phyloP scores from a whole-genome alignment of 2,113 vertebrate species.

The Campylomormyrus numenius region DNA sequence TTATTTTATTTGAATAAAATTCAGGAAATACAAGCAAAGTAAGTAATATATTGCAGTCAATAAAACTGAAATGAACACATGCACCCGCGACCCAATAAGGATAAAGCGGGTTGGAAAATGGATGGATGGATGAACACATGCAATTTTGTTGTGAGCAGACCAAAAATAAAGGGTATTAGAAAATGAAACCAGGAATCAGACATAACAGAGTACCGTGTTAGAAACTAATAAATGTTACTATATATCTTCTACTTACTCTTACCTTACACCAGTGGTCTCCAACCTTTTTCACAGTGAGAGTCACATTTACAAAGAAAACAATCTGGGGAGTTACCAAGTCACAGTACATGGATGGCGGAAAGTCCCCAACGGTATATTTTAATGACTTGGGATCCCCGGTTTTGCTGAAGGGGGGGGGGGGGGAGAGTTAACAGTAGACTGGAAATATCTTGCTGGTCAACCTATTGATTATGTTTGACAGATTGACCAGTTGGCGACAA shows the following conservation, averaged over 20 bases:
- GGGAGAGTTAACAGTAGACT: background rate
- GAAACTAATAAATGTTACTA: background rate
- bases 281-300: background rate
- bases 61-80: background rate
- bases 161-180: background rate
- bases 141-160: background rate
- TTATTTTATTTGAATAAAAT: background rate
- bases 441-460: background rate
- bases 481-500: background rate
- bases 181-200: background rate
- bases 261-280: background rate
- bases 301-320: background rate
- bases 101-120: no score
- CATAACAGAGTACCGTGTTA: background rate
- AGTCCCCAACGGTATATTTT: background rate
- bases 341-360: background rate
- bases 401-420: no score
- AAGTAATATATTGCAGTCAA: background rate
- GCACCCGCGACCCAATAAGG: background rate
- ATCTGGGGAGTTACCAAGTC: background rate
- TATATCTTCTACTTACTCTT: background rate
- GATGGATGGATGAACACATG: background rate
- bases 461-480: background rate
- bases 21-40: background rate
- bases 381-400: background rate